These are phyloP conservation scores for Lomographa bimaculata DNA, from an alignment of 2,888 invertebrate species.

Conservation along the genomic window DNA sequence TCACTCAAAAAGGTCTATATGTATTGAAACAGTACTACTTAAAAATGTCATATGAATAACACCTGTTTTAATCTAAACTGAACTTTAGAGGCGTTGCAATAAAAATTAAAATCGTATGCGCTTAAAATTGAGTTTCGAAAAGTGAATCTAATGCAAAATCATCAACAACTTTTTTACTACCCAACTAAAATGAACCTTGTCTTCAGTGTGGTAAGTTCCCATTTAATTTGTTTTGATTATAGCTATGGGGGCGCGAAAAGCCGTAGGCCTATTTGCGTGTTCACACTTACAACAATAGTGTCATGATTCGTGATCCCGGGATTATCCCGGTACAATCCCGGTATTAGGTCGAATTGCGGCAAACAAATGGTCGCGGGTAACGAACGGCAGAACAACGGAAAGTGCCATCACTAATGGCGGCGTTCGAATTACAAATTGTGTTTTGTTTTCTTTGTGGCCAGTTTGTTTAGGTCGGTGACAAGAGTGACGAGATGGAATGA, in stretches of 20 bases:
- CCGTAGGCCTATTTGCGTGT: slow-evolving; percentile 80
- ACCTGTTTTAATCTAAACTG: slow-evolving; percentile 20
- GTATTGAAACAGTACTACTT: slow-evolving; percentile 36
- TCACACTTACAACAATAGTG: slow-evolving; percentile 84
- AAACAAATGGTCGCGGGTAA: slow-evolving; percentile 76
- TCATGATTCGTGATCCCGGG: slow-evolving; percentile 82
- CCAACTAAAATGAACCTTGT: slow-evolving; percentile 34
- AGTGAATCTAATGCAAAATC: slow-evolving; percentile 49
- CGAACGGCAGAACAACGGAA: slow-evolving; percentile 67
- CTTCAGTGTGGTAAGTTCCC: rapidly evolving
- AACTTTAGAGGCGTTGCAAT: not conserved
- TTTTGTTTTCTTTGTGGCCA: slow-evolving; percentile 38
- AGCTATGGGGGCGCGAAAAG: slow-evolving; percentile 41
- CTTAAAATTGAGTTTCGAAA: slow-evolving; percentile 37
- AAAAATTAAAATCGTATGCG: slow-evolving; percentile 22
- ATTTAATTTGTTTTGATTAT: slow-evolving; percentile 29
- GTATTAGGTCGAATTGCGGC: slow-evolving; percentile 77
- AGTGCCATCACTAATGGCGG: slow-evolving; percentile 67
- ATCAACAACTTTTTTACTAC: slow-evolving; percentile 22
- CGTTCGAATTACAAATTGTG: slow-evolving; percentile 64
- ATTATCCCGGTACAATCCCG: slow-evolving; percentile 55
- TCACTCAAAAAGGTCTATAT: slow-evolving; percentile 56
- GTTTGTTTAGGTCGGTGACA: slow-evolving; percentile 15
- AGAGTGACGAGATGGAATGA: slow-evolving; percentile 2
- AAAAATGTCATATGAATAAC: slow-evolving; percentile 28